Conservation (phyloP, 2,113 vertebrate species). For the Anarrhichthys ocellatus region DNA sequence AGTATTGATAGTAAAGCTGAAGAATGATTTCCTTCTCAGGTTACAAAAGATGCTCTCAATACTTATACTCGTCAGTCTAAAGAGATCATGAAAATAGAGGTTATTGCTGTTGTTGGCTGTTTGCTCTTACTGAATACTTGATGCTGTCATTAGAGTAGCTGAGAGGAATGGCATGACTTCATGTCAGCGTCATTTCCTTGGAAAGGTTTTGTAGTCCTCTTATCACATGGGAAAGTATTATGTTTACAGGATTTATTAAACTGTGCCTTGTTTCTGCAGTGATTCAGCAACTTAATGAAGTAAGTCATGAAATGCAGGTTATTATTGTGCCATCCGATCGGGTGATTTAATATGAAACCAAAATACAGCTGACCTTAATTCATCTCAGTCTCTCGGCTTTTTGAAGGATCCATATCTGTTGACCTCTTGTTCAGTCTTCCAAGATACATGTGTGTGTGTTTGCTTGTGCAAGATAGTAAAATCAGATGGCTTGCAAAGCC, state of each 20-base stretch:
- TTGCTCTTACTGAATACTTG: slow-evolving; percentile 39
- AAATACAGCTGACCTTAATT: slow-evolving; percentile 37
- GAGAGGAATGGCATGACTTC: slow-evolving; percentile 68
- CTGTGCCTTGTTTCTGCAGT: slow-evolving; percentile 43
- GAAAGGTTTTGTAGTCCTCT: slow-evolving; percentile 72
- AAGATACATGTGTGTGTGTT: slow-evolving; percentile 47
- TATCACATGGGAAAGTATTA: slow-evolving; percentile 83
- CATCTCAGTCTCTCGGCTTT: slow-evolving; percentile 23
- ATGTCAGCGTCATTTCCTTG: slow-evolving; percentile 74
- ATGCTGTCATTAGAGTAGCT: slow-evolving; percentile 66
- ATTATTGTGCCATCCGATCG: slow-evolving; percentile 3
- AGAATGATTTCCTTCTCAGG: slow-evolving; percentile 6
- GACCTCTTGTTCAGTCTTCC: slow-evolving; percentile 37
- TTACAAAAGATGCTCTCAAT: slow-evolving; percentile 1
- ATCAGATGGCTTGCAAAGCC: slow-evolving; percentile 41
- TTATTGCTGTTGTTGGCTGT: slow-evolving; percentile 65
- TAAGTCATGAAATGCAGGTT: slow-evolving; percentile 2
- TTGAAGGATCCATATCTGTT: slow-evolving; percentile 55
- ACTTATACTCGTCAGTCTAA: background rate
- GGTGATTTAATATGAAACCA: slow-evolving; percentile 28
- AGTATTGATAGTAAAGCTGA: slow-evolving; percentile 13
- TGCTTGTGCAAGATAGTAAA: slow-evolving; percentile 57
- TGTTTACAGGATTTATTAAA: slow-evolving; percentile 71
- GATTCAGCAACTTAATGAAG: slow-evolving; percentile 33
- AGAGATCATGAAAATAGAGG: slow-evolving; percentile 49